These are phyloP conservation scores for Abrostola triplasia DNA, from an alignment of 2,888 invertebrate species.

Conservation along the genomic window DNA sequence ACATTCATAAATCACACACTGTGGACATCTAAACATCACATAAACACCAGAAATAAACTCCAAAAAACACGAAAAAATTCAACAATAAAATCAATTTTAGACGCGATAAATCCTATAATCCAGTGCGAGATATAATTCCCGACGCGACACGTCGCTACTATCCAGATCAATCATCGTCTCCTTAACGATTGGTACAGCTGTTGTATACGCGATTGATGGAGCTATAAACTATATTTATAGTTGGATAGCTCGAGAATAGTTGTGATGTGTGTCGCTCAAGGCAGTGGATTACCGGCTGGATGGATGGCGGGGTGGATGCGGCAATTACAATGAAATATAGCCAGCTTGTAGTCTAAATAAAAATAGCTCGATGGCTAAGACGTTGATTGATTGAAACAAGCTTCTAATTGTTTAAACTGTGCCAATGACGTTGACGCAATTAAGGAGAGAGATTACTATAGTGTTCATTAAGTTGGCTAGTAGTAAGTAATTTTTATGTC, in stretches of 20 bases:
- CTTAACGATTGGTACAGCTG: slow-evolving; percentile 85
- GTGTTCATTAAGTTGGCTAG: not conserved
- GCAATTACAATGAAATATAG: slow-evolving; percentile 48
- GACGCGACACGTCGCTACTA: slow-evolving; percentile 59
- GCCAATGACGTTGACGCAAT: slow-evolving; percentile 6
- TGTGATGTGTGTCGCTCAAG: slow-evolving; percentile 74
- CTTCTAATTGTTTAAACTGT: slow-evolving; percentile 17
- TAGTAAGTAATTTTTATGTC: not conserved
- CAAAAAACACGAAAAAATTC: slow-evolving; percentile 36
- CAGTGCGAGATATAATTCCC: slow-evolving; percentile 65
- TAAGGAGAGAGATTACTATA: slow-evolving; percentile 1
- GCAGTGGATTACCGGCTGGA: slow-evolving; percentile 53
- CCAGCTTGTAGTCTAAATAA: slow-evolving; percentile 26
- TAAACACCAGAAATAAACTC: not conserved
- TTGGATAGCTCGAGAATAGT: slow-evolving; percentile 76
- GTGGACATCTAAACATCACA: slow-evolving; percentile 7
- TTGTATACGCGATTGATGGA: slow-evolving; percentile 82
- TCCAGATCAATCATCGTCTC: slow-evolving; percentile 84
- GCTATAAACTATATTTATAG: slow-evolving; percentile 87
- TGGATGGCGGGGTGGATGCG: slow-evolving; percentile 52
- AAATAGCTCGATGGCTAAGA: slow-evolving; percentile 29
- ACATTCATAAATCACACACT: not conserved
- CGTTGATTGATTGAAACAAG: slow-evolving; percentile 29
- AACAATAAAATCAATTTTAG: slow-evolving; percentile 63
- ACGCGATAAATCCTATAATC: slow-evolving; percentile 63